Conservation (phyloP, 2,797 vertebrate genomes). For the Eleutherodactylus coqui region DNA sequence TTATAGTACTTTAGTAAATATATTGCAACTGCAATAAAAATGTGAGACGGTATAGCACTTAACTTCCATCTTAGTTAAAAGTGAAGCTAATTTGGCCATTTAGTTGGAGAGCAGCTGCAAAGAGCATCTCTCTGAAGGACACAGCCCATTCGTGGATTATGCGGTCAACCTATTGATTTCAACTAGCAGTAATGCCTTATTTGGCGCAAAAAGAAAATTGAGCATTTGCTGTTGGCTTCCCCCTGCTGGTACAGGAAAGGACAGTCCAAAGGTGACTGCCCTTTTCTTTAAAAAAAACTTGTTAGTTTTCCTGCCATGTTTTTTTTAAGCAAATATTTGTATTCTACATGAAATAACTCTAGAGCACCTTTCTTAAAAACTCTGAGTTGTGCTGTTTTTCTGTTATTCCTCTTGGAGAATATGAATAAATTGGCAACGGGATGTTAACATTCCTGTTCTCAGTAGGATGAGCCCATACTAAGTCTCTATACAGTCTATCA, state of each 20-base stretch:
- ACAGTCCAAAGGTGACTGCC: neutral
- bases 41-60: neutral
- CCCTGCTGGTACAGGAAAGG: neutral
- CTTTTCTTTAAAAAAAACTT: neutral
- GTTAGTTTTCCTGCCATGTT: neutral
- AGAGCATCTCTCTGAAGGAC: too few relatives aligned
- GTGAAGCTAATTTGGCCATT: neutral
- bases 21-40: neutral
- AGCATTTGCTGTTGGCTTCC: neutral
- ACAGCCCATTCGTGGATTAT: neutral
- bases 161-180: neutral
- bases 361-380: too few relatives aligned
- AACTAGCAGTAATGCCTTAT: neutral
- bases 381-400: too few relatives aligned
- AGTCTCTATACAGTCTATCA: too few relatives aligned
- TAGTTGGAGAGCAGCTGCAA: too few relatives aligned
- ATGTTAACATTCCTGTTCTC: too few relatives aligned
- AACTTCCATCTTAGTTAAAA: neutral
- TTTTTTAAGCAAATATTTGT: neutral
- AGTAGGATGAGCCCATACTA: too few relatives aligned
- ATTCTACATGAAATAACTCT: too few relatives aligned
- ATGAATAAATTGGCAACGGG: too few relatives aligned
- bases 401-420: too few relatives aligned
- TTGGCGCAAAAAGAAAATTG: too few relatives aligned
- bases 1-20: neutral